Conservation (phyloP, 92 coral and sea anemone genomes). For the Isaurus tuberculatus region DNA sequence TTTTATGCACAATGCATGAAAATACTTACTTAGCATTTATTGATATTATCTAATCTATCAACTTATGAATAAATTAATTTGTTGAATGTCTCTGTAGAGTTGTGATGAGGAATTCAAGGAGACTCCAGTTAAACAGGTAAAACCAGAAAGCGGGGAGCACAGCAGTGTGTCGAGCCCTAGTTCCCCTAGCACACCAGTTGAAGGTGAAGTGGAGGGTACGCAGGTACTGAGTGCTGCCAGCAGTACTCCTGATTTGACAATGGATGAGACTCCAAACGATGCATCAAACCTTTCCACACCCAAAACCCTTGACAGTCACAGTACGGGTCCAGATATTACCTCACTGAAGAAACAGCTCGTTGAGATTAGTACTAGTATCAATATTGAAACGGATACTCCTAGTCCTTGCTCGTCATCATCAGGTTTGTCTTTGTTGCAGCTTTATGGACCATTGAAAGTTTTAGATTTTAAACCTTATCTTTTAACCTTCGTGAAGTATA, state of each 20-base stretch:
- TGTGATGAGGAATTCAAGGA: constrained; percentile 59
- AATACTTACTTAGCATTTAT: no score
- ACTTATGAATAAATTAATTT: no score
- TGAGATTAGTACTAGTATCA: constrained; percentile 64
- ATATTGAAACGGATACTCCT: constrained; percentile 74
- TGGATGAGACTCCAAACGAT: constrained; percentile 60
- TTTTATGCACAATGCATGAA: no score
- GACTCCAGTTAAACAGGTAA: constrained; percentile 34
- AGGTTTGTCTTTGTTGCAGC: constrained; percentile 55
- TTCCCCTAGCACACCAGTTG: constrained; percentile 81
- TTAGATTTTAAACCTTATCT: no score
- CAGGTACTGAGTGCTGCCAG: constrained; percentile 74
- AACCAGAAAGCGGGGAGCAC: constrained; percentile 65
- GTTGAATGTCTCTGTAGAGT: constrained; percentile 18
- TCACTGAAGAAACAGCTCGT: constrained; percentile 63
- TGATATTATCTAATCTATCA: no score
- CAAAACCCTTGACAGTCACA: constrained; percentile 1
- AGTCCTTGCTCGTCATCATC: constrained; percentile 94
- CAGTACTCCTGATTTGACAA: constrained; percentile 78
- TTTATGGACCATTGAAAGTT: no score
- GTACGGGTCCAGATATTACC: constrained; percentile 9
- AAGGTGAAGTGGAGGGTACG: constrained; percentile 74
- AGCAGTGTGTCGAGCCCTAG: constrained; percentile 77
- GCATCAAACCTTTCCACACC: constrained; percentile 41
- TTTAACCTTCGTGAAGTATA: no score